Base-by-base conservation (phyloP, 2,888 invertebrate species). In the Pseudococcus viburni region DNA sequence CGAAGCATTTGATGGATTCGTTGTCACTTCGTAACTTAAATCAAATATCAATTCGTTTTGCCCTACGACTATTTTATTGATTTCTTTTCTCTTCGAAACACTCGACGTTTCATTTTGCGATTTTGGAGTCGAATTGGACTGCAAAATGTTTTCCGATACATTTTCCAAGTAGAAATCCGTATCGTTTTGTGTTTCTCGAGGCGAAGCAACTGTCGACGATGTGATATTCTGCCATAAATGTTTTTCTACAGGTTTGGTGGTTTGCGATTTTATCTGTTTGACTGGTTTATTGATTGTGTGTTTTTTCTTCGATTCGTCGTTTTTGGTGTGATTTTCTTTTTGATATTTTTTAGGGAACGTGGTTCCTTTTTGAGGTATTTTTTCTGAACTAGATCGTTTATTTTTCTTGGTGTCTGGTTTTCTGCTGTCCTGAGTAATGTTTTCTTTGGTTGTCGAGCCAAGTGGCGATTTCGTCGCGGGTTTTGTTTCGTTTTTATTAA, bases 11-110 rank as follows among this genome's bases (percentile, higher is more conserved):
- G 46, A 39, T 0, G 64, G 15, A 17, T 8, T 3, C 5, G 46
- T 73, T 12, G 68, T 19, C 0, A 33, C 19, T 26, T 68, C 42
- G 33, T 68, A 46, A 42, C 26, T 73, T n/a, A 80, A 83, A 80
- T 88, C 88, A 39, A 88, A 88, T n/a, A 59, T 55, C 19, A 88
- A 59, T 80, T 83, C 88, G 48, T 88, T 88, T 55, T 88, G 88
- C 6, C 88, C 88, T n/a, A 88, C 88, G n/a, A 88, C 88, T 17
- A 88, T 55, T 42, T 88, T 88, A 80, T 88, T 88, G 17, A 83
- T 55, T 33, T 88, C 83, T 51, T 88, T 88, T 55, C 42, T 83
- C 17, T n/a, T 83, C 0, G 19, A 19, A 42, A 46, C 42, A 19
- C 42, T 42, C 8, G 42, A 8, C 8, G 80, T 83, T 42, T 83